These are phyloP conservation scores for Drosophila nannoptera DNA, from an alignment of 1,140 invertebrate genomes.

Conservation along the genomic window DNA sequence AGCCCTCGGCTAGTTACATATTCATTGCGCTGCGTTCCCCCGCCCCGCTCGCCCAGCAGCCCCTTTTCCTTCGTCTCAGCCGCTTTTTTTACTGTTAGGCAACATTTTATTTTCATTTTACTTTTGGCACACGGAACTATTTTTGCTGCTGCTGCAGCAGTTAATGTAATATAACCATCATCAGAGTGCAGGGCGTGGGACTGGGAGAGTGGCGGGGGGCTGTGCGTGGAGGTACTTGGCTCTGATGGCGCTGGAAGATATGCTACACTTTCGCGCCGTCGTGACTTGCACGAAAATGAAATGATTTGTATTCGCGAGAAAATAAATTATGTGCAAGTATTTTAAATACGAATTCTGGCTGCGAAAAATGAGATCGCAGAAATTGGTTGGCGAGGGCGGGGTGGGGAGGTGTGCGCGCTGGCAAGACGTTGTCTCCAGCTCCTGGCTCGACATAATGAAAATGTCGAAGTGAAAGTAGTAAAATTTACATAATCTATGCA, in stretches of 20 bases:
- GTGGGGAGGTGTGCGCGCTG: neutral
- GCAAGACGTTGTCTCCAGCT: constrained; percentile 36
- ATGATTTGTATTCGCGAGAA: constrained; percentile 75
- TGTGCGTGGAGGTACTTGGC: constrained; percentile 9
- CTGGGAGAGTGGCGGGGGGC: neutral
- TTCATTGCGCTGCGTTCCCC: constrained; percentile 51
- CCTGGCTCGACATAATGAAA: constrained; percentile 65
- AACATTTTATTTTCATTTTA: constrained; percentile 74
- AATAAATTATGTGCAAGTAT: constrained; percentile 78
- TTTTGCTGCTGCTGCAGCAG: constrained; percentile 56
- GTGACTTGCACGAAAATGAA: constrained; percentile 75
- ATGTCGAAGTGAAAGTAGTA: constrained; percentile 77
- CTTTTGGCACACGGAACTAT: constrained; percentile 68
- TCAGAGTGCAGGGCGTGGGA: constrained; percentile 32
- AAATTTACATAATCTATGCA: constrained; percentile 77
- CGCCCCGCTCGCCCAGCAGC: neutral
- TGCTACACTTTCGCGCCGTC: constrained; percentile 61
- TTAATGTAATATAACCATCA: constrained; percentile 75
- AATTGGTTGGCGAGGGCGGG: neutral
- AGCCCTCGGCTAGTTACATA: constrained; percentile 51
- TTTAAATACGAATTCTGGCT: constrained; percentile 70
- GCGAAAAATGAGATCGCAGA: constrained; percentile 58
- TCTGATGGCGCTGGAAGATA: constrained; percentile 66
- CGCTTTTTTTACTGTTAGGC: constrained; percentile 44
- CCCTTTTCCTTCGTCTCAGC: neutral